A percentile compares a stretch with the other conserved stretches of the same genome.
phyloP scores from a whole-genome alignment of 2,797 vertebrate genomes.

The Calcarius lapponicus region DNA sequence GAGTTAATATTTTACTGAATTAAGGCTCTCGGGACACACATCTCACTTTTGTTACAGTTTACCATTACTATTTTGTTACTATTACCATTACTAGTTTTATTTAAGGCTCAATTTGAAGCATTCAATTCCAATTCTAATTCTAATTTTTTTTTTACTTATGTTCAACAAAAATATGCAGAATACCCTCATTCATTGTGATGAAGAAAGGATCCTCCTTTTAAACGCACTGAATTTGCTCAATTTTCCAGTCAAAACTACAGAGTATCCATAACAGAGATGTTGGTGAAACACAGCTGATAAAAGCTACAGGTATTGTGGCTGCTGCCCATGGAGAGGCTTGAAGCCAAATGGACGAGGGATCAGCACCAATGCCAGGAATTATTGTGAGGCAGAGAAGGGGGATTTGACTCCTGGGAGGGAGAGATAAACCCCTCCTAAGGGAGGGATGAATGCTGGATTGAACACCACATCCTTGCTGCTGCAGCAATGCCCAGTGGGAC shows the following conservation, averaged over 20 bases:
- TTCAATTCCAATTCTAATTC: not conserved
- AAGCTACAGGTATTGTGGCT: not conserved
- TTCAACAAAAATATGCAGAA: not conserved
- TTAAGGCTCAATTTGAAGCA: constrained; percentile 26
- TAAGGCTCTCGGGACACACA: not conserved
- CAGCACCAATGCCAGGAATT: not conserved
- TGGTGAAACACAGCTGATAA: not conserved
- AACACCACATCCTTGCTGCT: not conserved
- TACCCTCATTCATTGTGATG: not conserved
- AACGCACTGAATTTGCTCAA: not conserved
- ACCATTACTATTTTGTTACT: not conserved
- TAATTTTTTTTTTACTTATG: not conserved
- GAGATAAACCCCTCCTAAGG: not conserved
- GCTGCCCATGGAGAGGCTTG: not conserved
- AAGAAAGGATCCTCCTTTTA: not conserved
- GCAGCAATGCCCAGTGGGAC: not conserved
- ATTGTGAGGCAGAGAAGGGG: not conserved
- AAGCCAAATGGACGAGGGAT: not conserved
- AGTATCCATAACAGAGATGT: not conserved
- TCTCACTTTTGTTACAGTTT: not conserved
- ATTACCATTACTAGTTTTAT: too few species aligned
- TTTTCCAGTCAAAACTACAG: not conserved
- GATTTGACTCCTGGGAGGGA: not conserved
- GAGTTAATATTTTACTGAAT: not conserved
- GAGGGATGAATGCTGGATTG: not conserved